Conservation (phyloP, 2,797 vertebrate species). For the Monodelphis domestica region DNA sequence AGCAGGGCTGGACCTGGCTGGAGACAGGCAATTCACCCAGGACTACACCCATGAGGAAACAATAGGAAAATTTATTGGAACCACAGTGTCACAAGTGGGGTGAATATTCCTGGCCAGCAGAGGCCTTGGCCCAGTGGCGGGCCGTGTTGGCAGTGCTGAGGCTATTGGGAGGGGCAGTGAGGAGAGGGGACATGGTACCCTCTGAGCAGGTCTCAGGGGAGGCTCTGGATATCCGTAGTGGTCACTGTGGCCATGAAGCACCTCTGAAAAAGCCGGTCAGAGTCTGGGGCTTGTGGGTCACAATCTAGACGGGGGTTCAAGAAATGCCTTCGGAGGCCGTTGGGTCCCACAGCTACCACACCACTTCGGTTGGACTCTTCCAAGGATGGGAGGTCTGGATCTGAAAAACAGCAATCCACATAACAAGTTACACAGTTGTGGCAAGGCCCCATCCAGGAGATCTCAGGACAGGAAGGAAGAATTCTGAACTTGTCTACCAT, state of each 20-base stretch:
- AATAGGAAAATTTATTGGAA: neutral
- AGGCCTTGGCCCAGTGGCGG: neutral
- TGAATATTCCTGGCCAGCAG: neutral
- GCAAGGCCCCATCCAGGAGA: neutral
- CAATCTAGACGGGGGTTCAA: slow-evolving; percentile 86
- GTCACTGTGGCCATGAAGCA: slow-evolving; percentile 87
- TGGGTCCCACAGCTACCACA: slow-evolving; percentile 70
- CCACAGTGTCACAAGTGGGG: neutral
- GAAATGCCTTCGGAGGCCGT: slow-evolving; percentile 80
- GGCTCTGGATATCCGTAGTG: slow-evolving; percentile 82
- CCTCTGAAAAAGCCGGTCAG: slow-evolving; percentile 85
- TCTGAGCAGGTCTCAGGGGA: slow-evolving; percentile 73
- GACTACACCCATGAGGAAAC: neutral
- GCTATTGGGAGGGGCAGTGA: neutral
- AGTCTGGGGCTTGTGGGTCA: slow-evolving; percentile 84
- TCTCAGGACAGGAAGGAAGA: neutral
- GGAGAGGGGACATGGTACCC: neutral
- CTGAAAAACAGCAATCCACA: slow-evolving; percentile 80
- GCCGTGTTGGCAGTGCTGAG: neutral
- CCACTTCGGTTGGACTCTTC: slow-evolving; percentile 71
- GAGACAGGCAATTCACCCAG: neutral
- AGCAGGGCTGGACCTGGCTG: too few relatives aligned
- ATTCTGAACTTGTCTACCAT: neutral
- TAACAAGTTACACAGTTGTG: neutral
- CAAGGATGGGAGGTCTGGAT: slow-evolving; percentile 77